phyloP scores from a whole-genome alignment of 1,140 invertebrate species.

The Diorhabda elongata region DNA sequence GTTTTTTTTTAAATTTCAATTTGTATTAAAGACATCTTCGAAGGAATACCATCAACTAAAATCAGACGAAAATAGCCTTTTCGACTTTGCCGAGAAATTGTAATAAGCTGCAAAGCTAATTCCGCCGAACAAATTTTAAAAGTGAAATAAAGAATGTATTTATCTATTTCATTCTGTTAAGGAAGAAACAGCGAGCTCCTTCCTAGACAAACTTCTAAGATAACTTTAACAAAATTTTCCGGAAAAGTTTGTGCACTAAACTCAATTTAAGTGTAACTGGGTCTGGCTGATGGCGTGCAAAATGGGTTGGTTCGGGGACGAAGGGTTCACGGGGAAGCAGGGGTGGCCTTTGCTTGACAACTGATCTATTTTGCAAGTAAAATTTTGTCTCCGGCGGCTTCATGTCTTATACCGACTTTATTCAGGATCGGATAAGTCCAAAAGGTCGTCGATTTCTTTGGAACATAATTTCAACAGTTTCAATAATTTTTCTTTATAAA shows the following conservation, averaged over 20 bases:
- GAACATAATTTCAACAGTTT: too few species aligned
- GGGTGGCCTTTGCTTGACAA: constrained; percentile 21
- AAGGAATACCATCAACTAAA: too few species aligned
- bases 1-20: too few species aligned
- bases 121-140: neutral
- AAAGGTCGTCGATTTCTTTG: neutral
- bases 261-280: constrained; percentile 33
- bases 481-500: too few species aligned
- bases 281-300: constrained; percentile 22
- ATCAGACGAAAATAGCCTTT: neutral
- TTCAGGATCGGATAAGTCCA: neutral
- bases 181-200: constrained; percentile 5
- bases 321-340: neutral
- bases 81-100: neutral
- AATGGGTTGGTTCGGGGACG: constrained; percentile 17
- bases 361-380: constrained; percentile 34
- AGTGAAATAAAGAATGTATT: constrained; percentile 3
- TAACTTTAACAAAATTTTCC: constrained; percentile 26
- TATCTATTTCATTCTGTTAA: neutral
- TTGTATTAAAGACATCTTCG: too few species aligned
- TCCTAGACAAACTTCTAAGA: constrained; percentile 20
- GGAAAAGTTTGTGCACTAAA: constrained; percentile 26
- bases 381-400: constrained; percentile 21
- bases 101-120: neutral
- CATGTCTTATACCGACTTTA: constrained; percentile 17